Evolutionary conservation across 2,797 vertebrate genomes (phyloP).

Genomic region (Enteromius fasciolatus): DNA sequence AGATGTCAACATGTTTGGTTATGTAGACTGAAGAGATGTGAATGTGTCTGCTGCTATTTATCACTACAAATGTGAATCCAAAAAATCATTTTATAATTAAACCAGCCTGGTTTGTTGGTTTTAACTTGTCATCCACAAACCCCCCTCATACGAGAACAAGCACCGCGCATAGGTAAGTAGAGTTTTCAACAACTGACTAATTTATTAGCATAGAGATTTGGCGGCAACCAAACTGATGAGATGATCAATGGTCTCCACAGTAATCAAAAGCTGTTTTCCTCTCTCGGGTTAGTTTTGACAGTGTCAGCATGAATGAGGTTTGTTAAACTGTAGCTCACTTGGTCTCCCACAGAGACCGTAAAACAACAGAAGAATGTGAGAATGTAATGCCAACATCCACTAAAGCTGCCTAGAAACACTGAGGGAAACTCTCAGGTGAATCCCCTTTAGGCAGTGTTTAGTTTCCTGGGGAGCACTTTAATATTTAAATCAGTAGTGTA

Average conservation of each 20-base stretch:
- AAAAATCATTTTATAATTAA: background rate
- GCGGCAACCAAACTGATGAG: background rate
- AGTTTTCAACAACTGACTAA: background rate
- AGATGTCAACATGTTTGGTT: background rate
- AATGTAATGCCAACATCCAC: conserved; percentile 11
- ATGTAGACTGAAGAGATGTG: background rate
- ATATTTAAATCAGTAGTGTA: conserved; percentile 62
- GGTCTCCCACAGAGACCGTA: background rate
- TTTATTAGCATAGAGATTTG: background rate
- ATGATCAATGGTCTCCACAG: background rate
- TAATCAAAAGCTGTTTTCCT: conserved; percentile 8
- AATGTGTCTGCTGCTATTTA: background rate
- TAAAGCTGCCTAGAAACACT: conserved; percentile 34
- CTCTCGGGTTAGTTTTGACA: conserved; percentile 4
- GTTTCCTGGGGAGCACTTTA: conserved; percentile 49
- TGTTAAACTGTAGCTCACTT: conserved; percentile 5
- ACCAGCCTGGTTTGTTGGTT: background rate
- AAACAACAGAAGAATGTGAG: conserved; percentile 11
- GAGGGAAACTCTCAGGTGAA: conserved; percentile 15
- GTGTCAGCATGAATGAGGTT: conserved; percentile 14
- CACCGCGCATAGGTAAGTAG: background rate
- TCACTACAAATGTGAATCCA: background rate
- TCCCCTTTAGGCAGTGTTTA: conserved; percentile 17
- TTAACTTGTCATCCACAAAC: background rate
- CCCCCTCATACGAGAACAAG: background rate